Percentiles rank a stretch among this genome's conserved stretches.
Conservation (phyloP, 1,140 invertebrate species). For the Magallana gigas region DNA sequence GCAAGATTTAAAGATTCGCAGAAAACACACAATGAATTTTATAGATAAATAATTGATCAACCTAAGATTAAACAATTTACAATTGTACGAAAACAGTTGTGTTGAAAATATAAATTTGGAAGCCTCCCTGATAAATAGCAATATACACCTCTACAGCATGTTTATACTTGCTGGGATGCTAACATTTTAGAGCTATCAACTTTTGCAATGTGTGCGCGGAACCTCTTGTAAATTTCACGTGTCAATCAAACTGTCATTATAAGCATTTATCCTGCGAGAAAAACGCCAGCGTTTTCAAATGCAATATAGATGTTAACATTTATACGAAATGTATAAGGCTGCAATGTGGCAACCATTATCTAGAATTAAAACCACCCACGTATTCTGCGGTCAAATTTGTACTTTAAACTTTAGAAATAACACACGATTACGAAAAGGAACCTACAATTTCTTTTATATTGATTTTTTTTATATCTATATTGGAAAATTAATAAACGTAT, state of each 20-base stretch:
- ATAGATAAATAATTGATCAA: conserved; percentile 11
- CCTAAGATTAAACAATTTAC: conserved; percentile 25
- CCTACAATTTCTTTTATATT: no score
- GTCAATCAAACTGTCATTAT: conserved; percentile 17
- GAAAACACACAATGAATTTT: not conserved
- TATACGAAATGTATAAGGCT: conserved; percentile 1
- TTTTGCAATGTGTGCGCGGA: conserved; percentile 27
- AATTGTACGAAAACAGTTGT: conserved; percentile 11
- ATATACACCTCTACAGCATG: conserved; percentile 14
- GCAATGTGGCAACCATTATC: conserved; percentile 32
- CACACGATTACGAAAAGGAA: not conserved
- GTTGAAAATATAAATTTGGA: conserved; percentile 23
- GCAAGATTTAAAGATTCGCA: not conserved
- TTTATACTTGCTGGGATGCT: conserved; percentile 6
- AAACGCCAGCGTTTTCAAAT: not conserved
- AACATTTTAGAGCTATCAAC: conserved; percentile 12
- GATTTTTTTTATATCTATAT: no score
- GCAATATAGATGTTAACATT: conserved; percentile 18
- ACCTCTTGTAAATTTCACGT: conserved; percentile 35
- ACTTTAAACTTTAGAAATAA: not conserved
- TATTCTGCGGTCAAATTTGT: not conserved
- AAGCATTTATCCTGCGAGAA: conserved; percentile 2
- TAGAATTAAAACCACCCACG: conserved; percentile 14
- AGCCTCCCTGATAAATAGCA: conserved; percentile 7
- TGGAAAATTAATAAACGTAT: no score